phyloP scores from a whole-genome alignment of 2,113 vertebrate genomes.

The Polyodon spathula region DNA sequence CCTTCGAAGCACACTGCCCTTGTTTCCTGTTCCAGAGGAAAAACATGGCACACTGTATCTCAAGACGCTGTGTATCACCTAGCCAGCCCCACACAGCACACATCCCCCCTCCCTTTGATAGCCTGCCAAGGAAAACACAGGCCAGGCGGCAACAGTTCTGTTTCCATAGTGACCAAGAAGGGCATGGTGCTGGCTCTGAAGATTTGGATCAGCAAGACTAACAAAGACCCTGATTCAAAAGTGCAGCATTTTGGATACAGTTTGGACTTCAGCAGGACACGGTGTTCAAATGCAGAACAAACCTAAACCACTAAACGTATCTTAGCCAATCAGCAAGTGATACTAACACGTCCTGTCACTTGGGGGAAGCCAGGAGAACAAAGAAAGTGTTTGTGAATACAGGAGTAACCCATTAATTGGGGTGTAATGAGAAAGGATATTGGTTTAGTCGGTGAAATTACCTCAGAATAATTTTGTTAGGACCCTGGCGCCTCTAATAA shows the following conservation, averaged over 20 bases:
- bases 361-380: constrained; percentile 38
- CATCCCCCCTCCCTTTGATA: constrained; percentile 55
- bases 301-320: constrained; percentile 36
- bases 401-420: constrained; percentile 38
- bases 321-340: constrained; percentile 49
- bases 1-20: constrained; percentile 27
- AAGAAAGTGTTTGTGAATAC: constrained; percentile 46
- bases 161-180: constrained; percentile 50
- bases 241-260: constrained; percentile 33
- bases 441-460: constrained; percentile 40
- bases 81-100: constrained; percentile 30
- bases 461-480: constrained; percentile 36
- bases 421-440: constrained; percentile 41
- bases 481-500: constrained; percentile 32
- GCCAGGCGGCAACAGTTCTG: constrained; percentile 37
- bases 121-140: constrained; percentile 63
- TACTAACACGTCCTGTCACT: constrained; percentile 57
- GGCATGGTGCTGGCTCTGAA: constrained; percentile 45
- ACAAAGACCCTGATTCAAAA: constrained; percentile 71
- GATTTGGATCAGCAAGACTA: constrained; percentile 53
- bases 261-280: constrained; percentile 44
- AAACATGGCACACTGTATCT: constrained; percentile 33
- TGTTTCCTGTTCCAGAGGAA: constrained; percentile 40
- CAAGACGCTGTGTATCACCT: constrained; percentile 41
- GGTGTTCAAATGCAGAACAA: constrained; percentile 30